phyloP scores from a whole-genome alignment of 1,140 invertebrate genomes.

The Halictus rubicundus region DNA sequence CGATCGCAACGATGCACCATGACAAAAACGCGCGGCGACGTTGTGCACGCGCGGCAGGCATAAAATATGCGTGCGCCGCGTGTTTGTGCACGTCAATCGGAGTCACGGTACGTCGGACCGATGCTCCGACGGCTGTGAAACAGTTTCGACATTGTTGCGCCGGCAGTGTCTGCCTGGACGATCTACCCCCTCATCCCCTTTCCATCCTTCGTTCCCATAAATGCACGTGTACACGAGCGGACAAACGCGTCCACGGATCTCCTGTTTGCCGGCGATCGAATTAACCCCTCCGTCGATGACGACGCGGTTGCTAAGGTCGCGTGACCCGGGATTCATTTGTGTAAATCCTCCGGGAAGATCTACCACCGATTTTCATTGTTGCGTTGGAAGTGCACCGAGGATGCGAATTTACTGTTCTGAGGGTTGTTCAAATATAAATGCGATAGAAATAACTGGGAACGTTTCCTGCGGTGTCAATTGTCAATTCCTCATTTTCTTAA shows the following conservation, averaged over 20 bases:
- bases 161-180: neutral
- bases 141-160: neutral
- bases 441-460: too few relatives aligned
- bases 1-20: neutral
- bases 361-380: too few relatives aligned
- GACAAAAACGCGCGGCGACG: constrained; percentile 3
- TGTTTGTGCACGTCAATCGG: constrained; percentile 29
- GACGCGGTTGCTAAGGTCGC: too few relatives aligned
- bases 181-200: neutral
- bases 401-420: too few relatives aligned
- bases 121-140: constrained; percentile 9
- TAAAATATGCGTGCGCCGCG: constrained; percentile 13
- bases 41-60: neutral
- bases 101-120: neutral
- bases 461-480: too few relatives aligned
- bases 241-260: neutral
- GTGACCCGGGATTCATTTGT: too few relatives aligned
- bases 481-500: too few relatives aligned
- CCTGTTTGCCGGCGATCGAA: neutral
- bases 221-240: too few relatives aligned
- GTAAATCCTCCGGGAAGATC: too few relatives aligned
- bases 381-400: too few relatives aligned
- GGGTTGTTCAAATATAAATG: too few relatives aligned
- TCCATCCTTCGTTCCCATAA: too few relatives aligned
- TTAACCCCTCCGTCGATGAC: neutral